These are phyloP conservation scores for Netelia virgata DNA, from an alignment of 2,888 invertebrate species.

Conservation along the genomic window DNA sequence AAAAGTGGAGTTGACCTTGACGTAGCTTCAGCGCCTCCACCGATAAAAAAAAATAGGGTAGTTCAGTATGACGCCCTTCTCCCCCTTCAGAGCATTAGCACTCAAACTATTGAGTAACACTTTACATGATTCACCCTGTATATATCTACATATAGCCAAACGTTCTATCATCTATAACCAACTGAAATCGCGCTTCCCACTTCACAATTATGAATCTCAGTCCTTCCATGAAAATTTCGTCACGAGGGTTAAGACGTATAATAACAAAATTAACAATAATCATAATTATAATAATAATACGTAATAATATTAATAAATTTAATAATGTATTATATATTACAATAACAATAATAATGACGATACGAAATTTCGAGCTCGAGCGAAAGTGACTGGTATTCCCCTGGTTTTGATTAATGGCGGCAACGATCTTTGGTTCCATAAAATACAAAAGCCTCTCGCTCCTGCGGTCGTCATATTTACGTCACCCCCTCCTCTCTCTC, in stretches of 20 bases:
- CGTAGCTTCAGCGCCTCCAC: too few species aligned
- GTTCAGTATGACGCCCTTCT: too few species aligned
- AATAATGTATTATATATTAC: not conserved
- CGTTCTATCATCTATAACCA: not conserved
- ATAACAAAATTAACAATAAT: not conserved
- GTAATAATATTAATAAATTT: not conserved
- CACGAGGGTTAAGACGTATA: not conserved
- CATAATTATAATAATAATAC: not conserved
- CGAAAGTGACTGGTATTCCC: conserved; percentile 14
- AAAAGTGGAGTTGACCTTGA: too few species aligned
- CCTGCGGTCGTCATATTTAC: conserved; percentile 30
- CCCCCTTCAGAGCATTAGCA: too few species aligned
- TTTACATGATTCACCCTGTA: too few species aligned
- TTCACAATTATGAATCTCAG: not conserved
- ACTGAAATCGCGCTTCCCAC: not conserved
- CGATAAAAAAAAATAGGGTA: too few species aligned
- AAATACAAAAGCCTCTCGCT: conserved; percentile 20
- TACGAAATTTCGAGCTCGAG: conserved; percentile 15
- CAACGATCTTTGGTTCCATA: conserved; percentile 38
- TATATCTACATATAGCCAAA: not conserved
- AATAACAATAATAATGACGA: conserved; percentile 27
- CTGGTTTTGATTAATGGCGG: conserved; percentile 55
- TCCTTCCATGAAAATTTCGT: not conserved
- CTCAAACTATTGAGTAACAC: too few species aligned
- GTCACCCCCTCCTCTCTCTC: not conserved